Base-by-base conservation (phyloP, 2,888 invertebrate genomes). In the Conchocele bisecta region DNA sequence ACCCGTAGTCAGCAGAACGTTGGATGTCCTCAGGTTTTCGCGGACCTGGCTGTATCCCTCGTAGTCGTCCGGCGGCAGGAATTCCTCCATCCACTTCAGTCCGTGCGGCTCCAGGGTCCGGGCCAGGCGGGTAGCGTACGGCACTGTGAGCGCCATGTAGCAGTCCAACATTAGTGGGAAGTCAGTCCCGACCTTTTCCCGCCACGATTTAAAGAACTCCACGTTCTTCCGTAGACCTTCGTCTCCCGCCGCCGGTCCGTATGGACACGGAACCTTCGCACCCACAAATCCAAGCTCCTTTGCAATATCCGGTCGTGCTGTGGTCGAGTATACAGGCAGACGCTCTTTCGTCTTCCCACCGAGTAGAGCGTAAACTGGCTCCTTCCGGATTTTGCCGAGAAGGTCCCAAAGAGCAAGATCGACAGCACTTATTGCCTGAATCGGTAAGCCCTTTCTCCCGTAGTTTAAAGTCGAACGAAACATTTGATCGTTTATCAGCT, bases 51-150 rank as follows among this genome's bases (percentile, higher is more conserved):
- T 75, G 57, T 87, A 89, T 1, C 89, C 89, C 13, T 81, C 79
- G 59, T 89, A 89, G 58, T 86, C 83, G 58, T 89, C 89, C 6
- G 89, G 89, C 0, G 87, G 89, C 6, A 89, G 77, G 67, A 83
- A 88, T 64, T 89, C 89, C 63, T 89, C 89, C 64, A 89, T 86
- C 89, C 89, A 89, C 60, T 89, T 89, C 20, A 89, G 59, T 5
- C 87, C 87, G 20, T 77, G 80, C 7, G 87, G 86, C 57, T 88
- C 86, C 26, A 89, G 81, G 31, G 80, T 85, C 61, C 75, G 82
- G 13, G 88, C 89, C 37, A 89, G 78, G 31, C 83, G 77, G 6
- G 86, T 81, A 7, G 88, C 78, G 61, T 89, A 89, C 1, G 88
- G 84, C 15, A 86, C 88, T 9, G 82, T 86, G 22, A 89, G 64